A percentile compares a stretch with the other conserved stretches of the same genome.
These are phyloP conservation scores for Girardia tigrina DNA, from an alignment of 2,888 invertebrate genomes.

Conservation along the genomic window DNA sequence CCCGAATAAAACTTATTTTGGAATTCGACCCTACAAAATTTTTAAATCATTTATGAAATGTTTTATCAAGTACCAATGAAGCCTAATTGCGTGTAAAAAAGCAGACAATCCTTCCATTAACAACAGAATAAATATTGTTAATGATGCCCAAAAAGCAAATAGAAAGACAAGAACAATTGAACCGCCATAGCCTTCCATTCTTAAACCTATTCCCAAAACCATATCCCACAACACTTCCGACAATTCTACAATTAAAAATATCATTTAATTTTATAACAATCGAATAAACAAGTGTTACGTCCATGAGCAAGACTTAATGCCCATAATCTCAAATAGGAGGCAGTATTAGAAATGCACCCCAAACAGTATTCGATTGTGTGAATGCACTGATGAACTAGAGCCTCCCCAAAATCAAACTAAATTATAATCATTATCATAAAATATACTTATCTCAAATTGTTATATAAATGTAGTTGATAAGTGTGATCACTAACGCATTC, in stretches of 20 bases:
- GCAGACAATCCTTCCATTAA: slow-evolving; percentile 98
- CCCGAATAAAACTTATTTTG: slow-evolving; percentile 93
- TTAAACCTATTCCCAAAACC: slow-evolving; percentile 69
- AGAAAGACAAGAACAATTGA: slow-evolving; percentile 62
- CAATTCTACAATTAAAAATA: slow-evolving; percentile 55
- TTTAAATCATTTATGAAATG: neutral
- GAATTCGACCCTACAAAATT: slow-evolving; percentile 72
- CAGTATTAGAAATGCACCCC: slow-evolving; percentile 93
- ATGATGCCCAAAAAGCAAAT: slow-evolving; percentile 78
- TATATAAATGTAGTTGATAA: too few species aligned
- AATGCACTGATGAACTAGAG: slow-evolving; percentile 83
- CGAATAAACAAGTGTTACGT: slow-evolving; percentile 45
- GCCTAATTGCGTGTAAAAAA: slow-evolving; percentile 87
- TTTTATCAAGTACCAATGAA: slow-evolving; percentile 65
- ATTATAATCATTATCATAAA: too few species aligned
- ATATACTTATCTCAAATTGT: too few species aligned
- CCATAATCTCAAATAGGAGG: slow-evolving; percentile 95
- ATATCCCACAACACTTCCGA: slow-evolving; percentile 70
- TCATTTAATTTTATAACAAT: neutral
- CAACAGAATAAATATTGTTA: slow-evolving; percentile 84
- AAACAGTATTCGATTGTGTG: slow-evolving; percentile 97
- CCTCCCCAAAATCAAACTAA: slow-evolving; percentile 65
- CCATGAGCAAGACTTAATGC: slow-evolving; percentile 93
- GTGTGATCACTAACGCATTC: too few species aligned
- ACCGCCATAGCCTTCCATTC: slow-evolving; percentile 55